These are phyloP conservation scores for Anthophora plumipes DNA, from an alignment of 2,888 invertebrate species.

Conservation along the genomic window DNA sequence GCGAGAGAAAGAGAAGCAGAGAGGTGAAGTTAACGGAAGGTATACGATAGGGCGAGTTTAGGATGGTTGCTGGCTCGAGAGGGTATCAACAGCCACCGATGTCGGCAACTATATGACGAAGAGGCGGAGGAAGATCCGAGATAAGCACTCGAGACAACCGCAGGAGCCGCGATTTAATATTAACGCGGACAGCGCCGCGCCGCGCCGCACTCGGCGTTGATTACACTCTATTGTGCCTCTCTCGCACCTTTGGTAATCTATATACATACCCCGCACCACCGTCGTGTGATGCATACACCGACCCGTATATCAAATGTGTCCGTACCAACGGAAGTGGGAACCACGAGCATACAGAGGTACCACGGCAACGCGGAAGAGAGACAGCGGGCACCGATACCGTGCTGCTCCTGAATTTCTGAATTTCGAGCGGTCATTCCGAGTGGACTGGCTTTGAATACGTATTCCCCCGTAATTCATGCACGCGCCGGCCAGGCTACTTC, in stretches of 20 bases:
- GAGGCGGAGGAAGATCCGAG: slow-evolving; percentile 70
- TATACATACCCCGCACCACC: slow-evolving; percentile 68
- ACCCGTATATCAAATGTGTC: slow-evolving; percentile 80
- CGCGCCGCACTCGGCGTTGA: slow-evolving; percentile 74
- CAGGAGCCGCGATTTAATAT: slow-evolving; percentile 79
- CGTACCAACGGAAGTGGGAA: slow-evolving; percentile 75
- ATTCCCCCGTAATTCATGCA: slow-evolving; percentile 48
- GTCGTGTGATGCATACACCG: slow-evolving; percentile 74
- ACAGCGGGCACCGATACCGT: slow-evolving; percentile 39
- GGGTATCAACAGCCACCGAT: slow-evolving; percentile 59
- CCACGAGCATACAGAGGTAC: slow-evolving; percentile 55
- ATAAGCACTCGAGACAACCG: slow-evolving; percentile 78
- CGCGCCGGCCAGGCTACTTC: slow-evolving; percentile 11
- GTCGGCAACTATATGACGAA: slow-evolving; percentile 67
- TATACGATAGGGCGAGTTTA: slow-evolving; percentile 52
- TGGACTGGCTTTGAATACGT: slow-evolving; percentile 56
- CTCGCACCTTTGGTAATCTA: slow-evolving; percentile 79
- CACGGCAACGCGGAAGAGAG: slow-evolving; percentile 8
- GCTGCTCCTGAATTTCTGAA: slow-evolving; percentile 62
- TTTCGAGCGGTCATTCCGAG: slow-evolving; percentile 54
- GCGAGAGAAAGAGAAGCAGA: background rate
- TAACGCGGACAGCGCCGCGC: slow-evolving; percentile 74
- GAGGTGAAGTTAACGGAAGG: slow-evolving; percentile 20
- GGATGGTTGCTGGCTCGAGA: slow-evolving; percentile 44
- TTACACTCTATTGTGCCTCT: slow-evolving; percentile 79